Evolutionary conservation across 2,113 vertebrate genomes (phyloP).

Genomic region (Saimiri boliviensis): DNA sequence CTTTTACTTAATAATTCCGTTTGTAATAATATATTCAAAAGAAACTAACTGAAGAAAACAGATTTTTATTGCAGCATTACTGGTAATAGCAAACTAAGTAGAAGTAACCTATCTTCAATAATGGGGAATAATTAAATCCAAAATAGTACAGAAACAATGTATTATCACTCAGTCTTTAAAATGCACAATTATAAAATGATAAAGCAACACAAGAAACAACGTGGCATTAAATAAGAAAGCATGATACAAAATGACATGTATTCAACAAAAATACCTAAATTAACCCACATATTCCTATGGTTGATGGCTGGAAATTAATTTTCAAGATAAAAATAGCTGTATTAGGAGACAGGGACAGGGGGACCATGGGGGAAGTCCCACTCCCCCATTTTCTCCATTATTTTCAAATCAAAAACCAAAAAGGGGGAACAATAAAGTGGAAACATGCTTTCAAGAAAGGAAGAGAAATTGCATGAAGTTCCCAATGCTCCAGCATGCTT

Average conservation of each 20-base stretch:
- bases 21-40: not conserved
- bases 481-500: not conserved
- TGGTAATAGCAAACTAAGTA: not conserved
- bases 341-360: not conserved
- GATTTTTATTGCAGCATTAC: not conserved
- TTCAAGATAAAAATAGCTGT: not conserved
- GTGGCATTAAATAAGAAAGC: not conserved
- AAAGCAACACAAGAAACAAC: not conserved
- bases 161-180: not conserved
- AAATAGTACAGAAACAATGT: not conserved
- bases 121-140: not conserved
- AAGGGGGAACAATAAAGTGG: not conserved
- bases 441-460: not conserved
- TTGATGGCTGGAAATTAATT: not conserved
- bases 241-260: not conserved
- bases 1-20: not conserved
- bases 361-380: not conserved
- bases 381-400: not conserved
- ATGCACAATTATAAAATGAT: not conserved
- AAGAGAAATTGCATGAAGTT: not conserved
- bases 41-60: constrained; percentile 2
- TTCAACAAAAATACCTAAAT: not conserved
- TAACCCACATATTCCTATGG: not conserved
- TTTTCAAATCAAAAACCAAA: not conserved
- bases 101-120: not conserved